phyloP scores from a whole-genome alignment of 1,140 invertebrate species.

The Leptoteleia sp. region DNA sequence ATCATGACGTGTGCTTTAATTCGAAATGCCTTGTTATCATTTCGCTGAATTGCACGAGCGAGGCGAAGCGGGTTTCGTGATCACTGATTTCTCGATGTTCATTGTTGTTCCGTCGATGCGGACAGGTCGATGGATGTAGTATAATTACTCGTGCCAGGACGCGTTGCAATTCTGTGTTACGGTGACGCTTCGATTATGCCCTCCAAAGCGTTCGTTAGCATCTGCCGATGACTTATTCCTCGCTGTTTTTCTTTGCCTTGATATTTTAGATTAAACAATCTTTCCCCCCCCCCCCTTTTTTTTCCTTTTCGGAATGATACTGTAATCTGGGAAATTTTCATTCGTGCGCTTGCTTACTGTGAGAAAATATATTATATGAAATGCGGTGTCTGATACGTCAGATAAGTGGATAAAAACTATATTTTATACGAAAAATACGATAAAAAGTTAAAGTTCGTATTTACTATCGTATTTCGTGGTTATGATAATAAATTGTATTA shows the following conservation, averaged over 20 bases:
- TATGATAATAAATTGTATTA: too few relatives aligned
- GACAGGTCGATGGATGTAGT: constrained; percentile 63
- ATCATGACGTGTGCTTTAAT: constrained; percentile 58
- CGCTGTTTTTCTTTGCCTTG: constrained; percentile 18
- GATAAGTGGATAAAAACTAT: too few relatives aligned
- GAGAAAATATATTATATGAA: too few relatives aligned
- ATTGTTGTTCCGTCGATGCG: constrained; percentile 64
- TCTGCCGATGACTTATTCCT: constrained; percentile 46
- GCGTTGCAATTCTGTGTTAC: constrained; percentile 73
- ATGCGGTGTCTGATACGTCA: too few relatives aligned
- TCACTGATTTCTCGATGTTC: constrained; percentile 59
- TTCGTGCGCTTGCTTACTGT: too few relatives aligned
- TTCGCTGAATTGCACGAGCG: constrained; percentile 59
- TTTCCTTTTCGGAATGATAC: too few relatives aligned
- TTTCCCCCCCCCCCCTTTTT: too few relatives aligned
- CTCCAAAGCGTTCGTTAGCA: constrained; percentile 77
- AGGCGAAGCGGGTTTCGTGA: constrained; percentile 46
- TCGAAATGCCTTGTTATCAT: constrained; percentile 65
- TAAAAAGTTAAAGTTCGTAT: too few relatives aligned
- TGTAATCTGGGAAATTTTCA: too few relatives aligned
- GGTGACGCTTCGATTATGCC: constrained; percentile 77
- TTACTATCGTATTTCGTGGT: too few relatives aligned
- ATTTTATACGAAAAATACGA: too few relatives aligned
- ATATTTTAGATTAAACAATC: constrained; percentile 55
- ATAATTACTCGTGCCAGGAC: constrained; percentile 74